Evolutionary conservation across 2,113 vertebrate species (phyloP).

Genomic region (Corynorhinus townsendii): DNA sequence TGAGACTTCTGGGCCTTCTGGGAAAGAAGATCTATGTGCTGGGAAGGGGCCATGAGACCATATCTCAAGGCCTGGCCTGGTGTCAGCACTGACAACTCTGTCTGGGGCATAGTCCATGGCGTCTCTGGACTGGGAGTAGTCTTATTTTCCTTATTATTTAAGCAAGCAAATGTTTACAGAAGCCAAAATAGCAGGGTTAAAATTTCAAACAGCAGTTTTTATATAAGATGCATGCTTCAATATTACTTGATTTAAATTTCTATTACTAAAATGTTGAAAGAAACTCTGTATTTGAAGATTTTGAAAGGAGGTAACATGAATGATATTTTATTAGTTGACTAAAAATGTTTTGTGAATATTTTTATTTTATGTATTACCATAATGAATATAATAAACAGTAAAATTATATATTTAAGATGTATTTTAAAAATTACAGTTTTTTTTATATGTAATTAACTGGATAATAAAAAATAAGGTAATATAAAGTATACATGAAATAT

Average conservation of each 20-base stretch:
- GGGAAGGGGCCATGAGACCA: no score
- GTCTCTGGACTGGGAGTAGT: no score
- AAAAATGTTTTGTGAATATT: not conserved
- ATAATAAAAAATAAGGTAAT: not conserved
- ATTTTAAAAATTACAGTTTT: not conserved
- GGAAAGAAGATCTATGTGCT: no score
- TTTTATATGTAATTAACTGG: not conserved
- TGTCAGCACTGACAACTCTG: no score
- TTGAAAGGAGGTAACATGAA: not conserved
- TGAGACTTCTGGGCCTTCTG: no score
- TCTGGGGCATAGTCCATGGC: no score
- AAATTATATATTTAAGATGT: not conserved
- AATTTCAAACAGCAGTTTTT: no score
- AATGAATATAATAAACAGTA: not conserved
- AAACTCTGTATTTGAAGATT: not conserved
- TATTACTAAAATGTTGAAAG: not conserved
- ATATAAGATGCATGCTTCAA: no score
- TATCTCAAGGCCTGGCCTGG: no score
- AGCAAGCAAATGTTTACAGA: no score
- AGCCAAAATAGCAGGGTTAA: no score
- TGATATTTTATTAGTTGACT: not conserved
- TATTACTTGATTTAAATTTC: not conserved
- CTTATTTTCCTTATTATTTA: no score
- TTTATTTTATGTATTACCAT: not conserved
- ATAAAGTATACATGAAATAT: not conserved